Percentiles rank a stretch among this genome's conserved stretches.
Conservation (phyloP, 1,140 invertebrate species). For the Episyrphus balteatus region DNA sequence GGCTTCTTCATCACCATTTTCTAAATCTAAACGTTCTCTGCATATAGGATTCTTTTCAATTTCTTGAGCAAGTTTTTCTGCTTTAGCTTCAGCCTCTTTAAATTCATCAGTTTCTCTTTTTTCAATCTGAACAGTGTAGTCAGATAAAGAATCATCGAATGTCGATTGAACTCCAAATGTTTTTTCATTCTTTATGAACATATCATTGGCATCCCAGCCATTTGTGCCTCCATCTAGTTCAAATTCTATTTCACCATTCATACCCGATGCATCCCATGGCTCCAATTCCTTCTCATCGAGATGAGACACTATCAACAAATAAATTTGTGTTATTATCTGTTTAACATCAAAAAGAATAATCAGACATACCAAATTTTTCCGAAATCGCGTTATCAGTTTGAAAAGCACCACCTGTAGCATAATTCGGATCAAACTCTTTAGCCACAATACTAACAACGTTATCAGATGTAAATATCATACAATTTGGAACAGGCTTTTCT, state of each 20-base stretch:
- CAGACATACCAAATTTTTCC: constrained; percentile 43
- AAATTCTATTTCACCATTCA: constrained; percentile 49
- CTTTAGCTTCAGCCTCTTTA: constrained; percentile 71
- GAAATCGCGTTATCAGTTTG: constrained; percentile 71
- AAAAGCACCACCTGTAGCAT: constrained; percentile 72
- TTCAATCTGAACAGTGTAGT: constrained; percentile 79
- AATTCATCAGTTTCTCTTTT: constrained; percentile 77
- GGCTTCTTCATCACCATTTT: constrained; percentile 81
- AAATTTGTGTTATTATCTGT: constrained; percentile 1
- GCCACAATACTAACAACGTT: constrained; percentile 71
- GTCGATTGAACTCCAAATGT: constrained; percentile 79
- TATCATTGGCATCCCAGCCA: constrained; percentile 90
- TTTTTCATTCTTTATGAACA: constrained; percentile 88
- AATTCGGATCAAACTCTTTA: constrained; percentile 76
- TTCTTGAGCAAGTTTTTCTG: constrained; percentile 76
- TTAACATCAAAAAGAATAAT: not conserved
- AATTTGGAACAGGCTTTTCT: constrained; percentile 55
- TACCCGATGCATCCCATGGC: constrained; percentile 69
- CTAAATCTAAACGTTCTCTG: constrained; percentile 67
- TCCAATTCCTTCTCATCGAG: constrained; percentile 70
- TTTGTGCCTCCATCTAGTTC: constrained; percentile 63
- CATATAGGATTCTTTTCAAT: constrained; percentile 77
- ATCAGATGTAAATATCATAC: constrained; percentile 71
- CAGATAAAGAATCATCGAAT: constrained; percentile 71
- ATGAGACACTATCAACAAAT: constrained; percentile 33